Conservation (phyloP, 2,888 invertebrate genomes). For the Drosophila villosipedis region DNA sequence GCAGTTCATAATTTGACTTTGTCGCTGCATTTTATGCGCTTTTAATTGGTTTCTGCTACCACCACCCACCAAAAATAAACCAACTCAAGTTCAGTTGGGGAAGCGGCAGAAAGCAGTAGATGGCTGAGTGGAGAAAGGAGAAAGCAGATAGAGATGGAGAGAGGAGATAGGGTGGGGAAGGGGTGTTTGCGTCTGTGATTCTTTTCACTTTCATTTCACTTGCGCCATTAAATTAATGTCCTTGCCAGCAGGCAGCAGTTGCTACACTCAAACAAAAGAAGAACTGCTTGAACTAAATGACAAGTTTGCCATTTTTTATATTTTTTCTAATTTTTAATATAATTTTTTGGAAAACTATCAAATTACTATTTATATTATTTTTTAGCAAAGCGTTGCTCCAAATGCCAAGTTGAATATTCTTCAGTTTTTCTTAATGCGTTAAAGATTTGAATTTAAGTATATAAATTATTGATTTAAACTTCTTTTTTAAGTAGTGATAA, state of each 20-base stretch:
- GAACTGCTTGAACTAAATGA: neutral
- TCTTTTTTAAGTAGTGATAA: neutral
- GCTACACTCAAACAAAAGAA: neutral
- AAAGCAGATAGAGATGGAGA: neutral
- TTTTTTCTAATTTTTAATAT: neutral
- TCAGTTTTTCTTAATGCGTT: neutral
- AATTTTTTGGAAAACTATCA: accelerated
- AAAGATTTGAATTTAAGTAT: neutral
- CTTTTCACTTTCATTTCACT: conserved; percentile 66
- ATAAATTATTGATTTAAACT: neutral
- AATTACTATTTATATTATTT: neutral
- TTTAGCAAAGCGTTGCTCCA: neutral
- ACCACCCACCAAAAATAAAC: neutral
- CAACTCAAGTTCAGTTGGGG: conserved; percentile 57
- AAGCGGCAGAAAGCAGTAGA: neutral
- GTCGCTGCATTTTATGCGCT: conserved; percentile 50
- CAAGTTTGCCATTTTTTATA: neutral
- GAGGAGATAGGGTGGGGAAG: neutral
- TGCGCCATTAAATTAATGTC: conserved; percentile 73
- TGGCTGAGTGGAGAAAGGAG: neutral
- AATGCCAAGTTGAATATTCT: neutral
- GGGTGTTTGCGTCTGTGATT: conserved; percentile 4
- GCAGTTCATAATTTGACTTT: conserved; percentile 68
- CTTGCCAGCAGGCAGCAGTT: conserved; percentile 36
- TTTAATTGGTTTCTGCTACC: conserved; percentile 50